Evolutionary conservation across 2,113 vertebrate species (phyloP).

Genomic region (Brienomyrus longianalis): DNA sequence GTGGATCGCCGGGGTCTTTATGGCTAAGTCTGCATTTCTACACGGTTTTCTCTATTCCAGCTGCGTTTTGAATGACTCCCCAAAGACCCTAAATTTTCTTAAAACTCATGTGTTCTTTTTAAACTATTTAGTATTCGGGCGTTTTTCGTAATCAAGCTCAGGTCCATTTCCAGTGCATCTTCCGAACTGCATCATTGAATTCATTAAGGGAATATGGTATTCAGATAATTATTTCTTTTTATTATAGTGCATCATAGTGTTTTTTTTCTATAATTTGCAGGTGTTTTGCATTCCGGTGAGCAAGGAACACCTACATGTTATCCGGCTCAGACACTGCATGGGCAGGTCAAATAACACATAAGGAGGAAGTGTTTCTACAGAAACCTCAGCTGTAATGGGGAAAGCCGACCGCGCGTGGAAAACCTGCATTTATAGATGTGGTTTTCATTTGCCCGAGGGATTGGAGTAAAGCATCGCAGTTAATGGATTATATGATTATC

Average conservation of each 20-base stretch:
- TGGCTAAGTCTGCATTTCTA: not conserved
- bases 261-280: not conserved
- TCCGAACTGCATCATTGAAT: not conserved
- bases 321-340: not conserved
- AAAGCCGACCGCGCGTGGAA: not conserved
- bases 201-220: not conserved
- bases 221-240: not conserved
- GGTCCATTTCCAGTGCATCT: not conserved
- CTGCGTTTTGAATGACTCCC: not conserved
- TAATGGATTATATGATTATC: constrained; percentile 11
- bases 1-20: not conserved
- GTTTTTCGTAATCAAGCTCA: not conserved
- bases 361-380: not conserved
- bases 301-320: not conserved
- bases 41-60: not conserved
- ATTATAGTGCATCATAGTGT: not conserved
- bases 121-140: not conserved
- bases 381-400: not conserved
- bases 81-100: not conserved
- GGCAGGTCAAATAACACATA: not conserved
- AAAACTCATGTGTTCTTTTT: not conserved
- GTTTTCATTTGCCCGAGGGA: not conserved
- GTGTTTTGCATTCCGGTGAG: not conserved
- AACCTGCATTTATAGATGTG: not conserved
- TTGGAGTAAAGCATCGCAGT: not conserved